phyloP scores from a whole-genome alignment of 2,113 vertebrate species.

The Pterocles burchelli region DNA sequence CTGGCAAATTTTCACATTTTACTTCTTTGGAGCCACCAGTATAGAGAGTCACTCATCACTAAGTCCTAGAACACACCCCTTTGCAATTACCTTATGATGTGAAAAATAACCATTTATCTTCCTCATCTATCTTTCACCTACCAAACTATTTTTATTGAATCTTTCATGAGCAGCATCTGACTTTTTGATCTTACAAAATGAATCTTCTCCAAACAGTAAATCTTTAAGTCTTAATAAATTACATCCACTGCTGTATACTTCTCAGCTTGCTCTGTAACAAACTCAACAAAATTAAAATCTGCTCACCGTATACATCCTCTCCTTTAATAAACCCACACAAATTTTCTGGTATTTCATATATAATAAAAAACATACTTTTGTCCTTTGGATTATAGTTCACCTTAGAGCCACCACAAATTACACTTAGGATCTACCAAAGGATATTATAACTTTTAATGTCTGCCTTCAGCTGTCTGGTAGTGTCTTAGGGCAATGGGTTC shows the following conservation, averaged over 20 bases:
- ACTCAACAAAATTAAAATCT: neutral
- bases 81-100: neutral
- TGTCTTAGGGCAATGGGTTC: neutral
- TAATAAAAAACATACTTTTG: neutral
- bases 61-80: neutral
- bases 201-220: neutral
- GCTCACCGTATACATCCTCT: neutral
- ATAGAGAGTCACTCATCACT: neutral
- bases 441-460: neutral
- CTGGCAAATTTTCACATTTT: neutral
- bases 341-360: neutral
- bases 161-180: slow-evolving; percentile 9
- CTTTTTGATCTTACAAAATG: neutral
- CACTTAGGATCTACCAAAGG: neutral
- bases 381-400: neutral
- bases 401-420: neutral
- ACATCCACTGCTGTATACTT: neutral
- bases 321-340: neutral
- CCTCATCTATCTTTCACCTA: neutral
- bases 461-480: neutral
- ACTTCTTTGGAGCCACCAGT: neutral
- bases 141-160: neutral
- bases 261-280: neutral
- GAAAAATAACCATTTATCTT: neutral
- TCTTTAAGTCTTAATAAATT: slow-evolving; percentile 10